Percentiles rank a stretch among this genome's conserved stretches.
phyloP scores from a whole-genome alignment of 1,140 invertebrate genomes.

The Drosophila nigromelanica region DNA sequence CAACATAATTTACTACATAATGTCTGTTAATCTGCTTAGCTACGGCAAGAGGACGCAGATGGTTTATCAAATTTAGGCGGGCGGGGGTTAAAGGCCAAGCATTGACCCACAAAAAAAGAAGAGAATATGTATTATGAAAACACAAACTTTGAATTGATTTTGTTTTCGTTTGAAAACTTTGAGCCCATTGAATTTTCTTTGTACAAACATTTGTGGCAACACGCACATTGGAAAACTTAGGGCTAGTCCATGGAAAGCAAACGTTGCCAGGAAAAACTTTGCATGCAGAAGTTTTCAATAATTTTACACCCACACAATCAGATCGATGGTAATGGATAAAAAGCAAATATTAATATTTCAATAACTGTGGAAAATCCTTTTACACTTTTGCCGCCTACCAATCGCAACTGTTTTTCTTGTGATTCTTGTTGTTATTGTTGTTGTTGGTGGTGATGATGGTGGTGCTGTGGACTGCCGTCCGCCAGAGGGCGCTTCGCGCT shows the following conservation, averaged over 20 bases:
- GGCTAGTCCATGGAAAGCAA: neutral
- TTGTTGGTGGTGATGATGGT: neutral
- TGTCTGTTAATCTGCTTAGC: constrained; percentile 58
- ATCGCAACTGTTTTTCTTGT: constrained; percentile 45
- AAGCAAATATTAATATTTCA: constrained; percentile 79
- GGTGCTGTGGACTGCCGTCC: neutral
- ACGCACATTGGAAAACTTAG: constrained; percentile 28
- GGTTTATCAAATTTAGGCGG: constrained; percentile 11
- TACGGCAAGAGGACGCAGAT: constrained; percentile 20
- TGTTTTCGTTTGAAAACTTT: constrained; percentile 43
- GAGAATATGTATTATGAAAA: constrained; percentile 8
- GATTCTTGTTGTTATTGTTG: neutral
- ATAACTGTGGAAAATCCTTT: constrained; percentile 76
- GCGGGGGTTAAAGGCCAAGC: neutral
- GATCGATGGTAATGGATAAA: constrained; percentile 36
- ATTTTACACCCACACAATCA: constrained; percentile 43
- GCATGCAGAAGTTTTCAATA: constrained; percentile 51
- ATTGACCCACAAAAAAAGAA: constrained; percentile 27
- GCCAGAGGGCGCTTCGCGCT: constrained; percentile 57
- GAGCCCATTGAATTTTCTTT: constrained; percentile 46
- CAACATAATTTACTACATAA: constrained; percentile 62
- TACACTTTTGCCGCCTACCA: constrained; percentile 33
- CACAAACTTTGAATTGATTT: constrained; percentile 69
- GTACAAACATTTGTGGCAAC: constrained; percentile 55
- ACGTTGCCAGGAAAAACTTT: constrained; percentile 24